Base-by-base conservation (phyloP, 2,888 invertebrate species). In the Cetonia aurata region DNA sequence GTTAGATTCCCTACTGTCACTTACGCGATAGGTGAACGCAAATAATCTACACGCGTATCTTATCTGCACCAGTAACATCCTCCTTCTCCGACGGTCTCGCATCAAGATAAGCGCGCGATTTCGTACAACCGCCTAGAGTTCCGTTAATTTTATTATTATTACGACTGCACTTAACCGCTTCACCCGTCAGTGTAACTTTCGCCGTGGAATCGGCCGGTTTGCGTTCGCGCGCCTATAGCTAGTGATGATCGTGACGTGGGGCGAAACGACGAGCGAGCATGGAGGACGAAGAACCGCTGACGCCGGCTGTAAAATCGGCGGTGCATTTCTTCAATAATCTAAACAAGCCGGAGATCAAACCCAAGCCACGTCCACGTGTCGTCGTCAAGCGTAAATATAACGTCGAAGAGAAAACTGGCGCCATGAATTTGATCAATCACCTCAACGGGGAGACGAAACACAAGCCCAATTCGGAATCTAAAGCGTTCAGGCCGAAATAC, bases 321-420 rank as follows among this genome's bases (percentile, higher is more conserved):
- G 74, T 75, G 13, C 71, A 71, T 37, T 75, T 75, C 59, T 75
- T 75, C 53, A 75, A 75, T 42, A 75, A 57, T 46, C 71, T 75
- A 3, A 75, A 69, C 41, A 66, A 66, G 56, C 46, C 25, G n/a
- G 62, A 66, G 57, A 9, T 19, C 6, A 70, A 67, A 25, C 67
- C 70, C 15, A 70, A 70, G 48, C 60, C 62, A 9, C 50, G 60
- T 31, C 69, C 55, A 9, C 59, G 60, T 19, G n/a, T n/a, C n/a
- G 9, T 66, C 10, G 13, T 57, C 6, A 56, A 57, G 41, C 44
- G 56, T 10, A 70, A 70, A 57, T 33, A 33, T 6, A 42, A n/a
- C 15, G 57, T 15, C 9, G 31, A 55, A 25, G 33, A 50, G 60
- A 13, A 42, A 52, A 53, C 62, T n/a, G 67, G 60, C 53, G 42